Conservation (phyloP, 1,140 invertebrate genomes). For the Atopsyche davidsoni region DNA sequence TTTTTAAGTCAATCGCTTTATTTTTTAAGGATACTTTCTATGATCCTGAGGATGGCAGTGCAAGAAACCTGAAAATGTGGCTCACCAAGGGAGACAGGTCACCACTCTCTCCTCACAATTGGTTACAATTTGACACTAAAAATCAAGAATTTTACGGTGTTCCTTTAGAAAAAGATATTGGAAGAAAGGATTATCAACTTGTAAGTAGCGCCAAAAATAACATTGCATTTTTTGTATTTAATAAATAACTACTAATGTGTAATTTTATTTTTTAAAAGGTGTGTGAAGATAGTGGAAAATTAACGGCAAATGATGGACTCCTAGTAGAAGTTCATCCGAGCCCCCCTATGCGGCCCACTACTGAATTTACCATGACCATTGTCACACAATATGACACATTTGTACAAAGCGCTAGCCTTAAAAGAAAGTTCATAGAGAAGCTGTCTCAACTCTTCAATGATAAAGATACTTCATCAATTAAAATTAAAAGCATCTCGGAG, state of each 20-base stretch:
- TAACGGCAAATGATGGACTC: conserved; percentile 69
- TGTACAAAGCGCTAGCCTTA: conserved; percentile 57
- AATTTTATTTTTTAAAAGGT: conserved; percentile 37
- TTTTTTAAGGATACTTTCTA: conserved; percentile 75
- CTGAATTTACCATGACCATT: conserved; percentile 70
- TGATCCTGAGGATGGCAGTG: conserved; percentile 78
- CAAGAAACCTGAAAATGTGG: conserved; percentile 64
- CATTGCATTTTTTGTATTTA: neutral
- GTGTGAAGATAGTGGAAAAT: conserved; percentile 60
- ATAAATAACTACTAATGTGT: neutral
- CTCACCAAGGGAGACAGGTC: conserved; percentile 66
- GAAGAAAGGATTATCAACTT: conserved; percentile 70
- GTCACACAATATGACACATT: conserved; percentile 68
- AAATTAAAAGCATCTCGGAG: conserved; percentile 54
- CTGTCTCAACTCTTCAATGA: conserved; percentile 71
- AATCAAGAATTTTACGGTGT: conserved; percentile 88
- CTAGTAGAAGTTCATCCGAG: conserved; percentile 65
- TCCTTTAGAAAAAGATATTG: conserved; percentile 61
- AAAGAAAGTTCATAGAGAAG: conserved; percentile 74
- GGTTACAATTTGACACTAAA: conserved; percentile 83
- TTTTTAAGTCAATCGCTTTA: neutral
- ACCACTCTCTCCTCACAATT: conserved; percentile 61
- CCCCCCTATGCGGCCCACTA: conserved; percentile 49
- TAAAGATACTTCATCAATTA: conserved; percentile 62
- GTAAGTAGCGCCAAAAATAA: conserved; percentile 37